Evolutionary conservation across 1,140 invertebrate genomes (phyloP).

Genomic region (Yoshiicerus persimilis): DNA sequence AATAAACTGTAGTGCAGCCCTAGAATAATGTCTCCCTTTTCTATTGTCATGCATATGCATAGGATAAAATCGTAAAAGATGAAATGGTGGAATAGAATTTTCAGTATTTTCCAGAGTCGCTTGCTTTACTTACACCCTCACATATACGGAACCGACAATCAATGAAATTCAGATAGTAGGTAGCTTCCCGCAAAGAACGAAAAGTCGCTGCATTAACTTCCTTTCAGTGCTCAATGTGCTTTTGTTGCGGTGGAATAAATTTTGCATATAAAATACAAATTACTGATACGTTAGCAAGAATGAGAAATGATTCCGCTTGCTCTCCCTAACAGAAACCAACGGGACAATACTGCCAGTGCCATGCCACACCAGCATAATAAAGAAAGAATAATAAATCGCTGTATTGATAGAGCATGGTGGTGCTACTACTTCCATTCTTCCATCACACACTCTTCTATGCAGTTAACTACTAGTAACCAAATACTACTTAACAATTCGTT

Average conservation of each 20-base stretch:
- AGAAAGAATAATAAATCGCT: not conserved
- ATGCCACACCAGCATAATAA: not conserved
- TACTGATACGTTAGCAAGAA: not conserved
- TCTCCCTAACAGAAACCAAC: not conserved
- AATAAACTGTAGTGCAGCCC: too few relatives aligned
- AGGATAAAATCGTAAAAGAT: not conserved
- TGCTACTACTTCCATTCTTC: too few relatives aligned
- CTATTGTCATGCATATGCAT: not conserved
- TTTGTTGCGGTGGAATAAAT: not conserved
- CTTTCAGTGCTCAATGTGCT: not conserved
- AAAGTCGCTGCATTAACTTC: not conserved
- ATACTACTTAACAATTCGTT: too few relatives aligned
- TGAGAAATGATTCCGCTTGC: not conserved
- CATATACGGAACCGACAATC: not conserved
- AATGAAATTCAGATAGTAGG: not conserved
- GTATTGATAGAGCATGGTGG: too few relatives aligned
- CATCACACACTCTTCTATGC: too few relatives aligned
- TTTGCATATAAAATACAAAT: slow-evolving; percentile 12
- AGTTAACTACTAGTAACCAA: too few relatives aligned
- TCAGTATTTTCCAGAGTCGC: not conserved
- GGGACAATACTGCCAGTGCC: not conserved
- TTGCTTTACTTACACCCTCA: not conserved
- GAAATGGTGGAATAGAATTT: not conserved
- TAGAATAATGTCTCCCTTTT: not conserved
- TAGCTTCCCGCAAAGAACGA: not conserved